A percentile compares a stretch with the other conserved stretches of the same genome.
phyloP scores from a whole-genome alignment of 2,113 vertebrate species.

The Nibea coibor region DNA sequence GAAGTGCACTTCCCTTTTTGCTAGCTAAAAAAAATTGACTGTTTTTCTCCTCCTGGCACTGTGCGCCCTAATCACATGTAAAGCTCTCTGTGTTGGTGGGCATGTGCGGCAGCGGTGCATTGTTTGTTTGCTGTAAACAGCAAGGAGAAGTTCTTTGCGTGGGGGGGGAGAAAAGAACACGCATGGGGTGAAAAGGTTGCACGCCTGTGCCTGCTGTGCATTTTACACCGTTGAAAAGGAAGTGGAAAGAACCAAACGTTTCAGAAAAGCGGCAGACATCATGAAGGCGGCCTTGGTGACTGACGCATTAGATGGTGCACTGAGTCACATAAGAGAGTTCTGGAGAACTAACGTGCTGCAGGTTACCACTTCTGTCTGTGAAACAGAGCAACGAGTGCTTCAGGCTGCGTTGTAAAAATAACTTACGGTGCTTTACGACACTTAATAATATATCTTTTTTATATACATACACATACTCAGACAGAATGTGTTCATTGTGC shows the following conservation, averaged over 20 bases:
- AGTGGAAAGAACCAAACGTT: not conserved
- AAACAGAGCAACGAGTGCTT: not conserved
- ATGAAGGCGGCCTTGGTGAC: not conserved
- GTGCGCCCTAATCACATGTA: conserved; percentile 35
- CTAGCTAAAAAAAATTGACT: conserved; percentile 50
- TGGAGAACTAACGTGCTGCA: not conserved
- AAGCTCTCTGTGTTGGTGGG: conserved; percentile 28
- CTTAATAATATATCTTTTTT: conserved; percentile 1
- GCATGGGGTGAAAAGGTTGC: not conserved
- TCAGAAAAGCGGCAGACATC: not conserved
- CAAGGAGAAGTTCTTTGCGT: conserved; percentile 29
- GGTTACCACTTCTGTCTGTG: not conserved
- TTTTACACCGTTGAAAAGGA: conserved; percentile 12
- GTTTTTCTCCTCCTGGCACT: conserved; percentile 23
- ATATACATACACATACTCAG: not conserved
- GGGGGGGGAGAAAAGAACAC: not conserved
- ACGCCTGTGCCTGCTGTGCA: not conserved
- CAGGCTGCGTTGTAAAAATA: conserved; percentile 11
- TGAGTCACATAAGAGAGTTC: not conserved
- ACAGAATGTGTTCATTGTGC: conserved; percentile 26
- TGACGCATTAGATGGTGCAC: not conserved
- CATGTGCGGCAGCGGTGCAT: conserved; percentile 15
- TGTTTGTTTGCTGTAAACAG: conserved; percentile 50
- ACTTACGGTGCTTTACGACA: not conserved
- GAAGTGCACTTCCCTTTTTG: conserved; percentile 67